phyloP scores from a whole-genome alignment of 2,888 invertebrate genomes.

The Calliopum simillimum region DNA sequence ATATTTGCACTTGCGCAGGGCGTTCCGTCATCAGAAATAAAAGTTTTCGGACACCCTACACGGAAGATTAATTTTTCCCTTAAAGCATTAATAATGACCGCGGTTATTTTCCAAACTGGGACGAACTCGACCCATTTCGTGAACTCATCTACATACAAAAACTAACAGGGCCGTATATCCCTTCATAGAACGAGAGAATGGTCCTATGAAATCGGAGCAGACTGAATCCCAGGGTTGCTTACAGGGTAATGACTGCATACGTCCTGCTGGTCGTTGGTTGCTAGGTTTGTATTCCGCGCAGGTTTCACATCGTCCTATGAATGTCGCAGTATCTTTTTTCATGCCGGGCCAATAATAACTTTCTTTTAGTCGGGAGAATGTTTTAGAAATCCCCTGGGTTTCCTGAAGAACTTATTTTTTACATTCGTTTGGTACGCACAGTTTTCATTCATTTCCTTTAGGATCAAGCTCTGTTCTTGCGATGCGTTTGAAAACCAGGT shows the following conservation, averaged over 20 bases:
- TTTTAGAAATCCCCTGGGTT: slow-evolving; percentile 20
- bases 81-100: neutral
- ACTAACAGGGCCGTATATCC: neutral
- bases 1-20: slow-evolving; percentile 12
- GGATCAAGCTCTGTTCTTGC: neutral
- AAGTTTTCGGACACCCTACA: slow-evolving; percentile 7
- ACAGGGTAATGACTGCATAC: slow-evolving; percentile 22
- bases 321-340: slow-evolving; percentile 18
- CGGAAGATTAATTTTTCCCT: neutral
- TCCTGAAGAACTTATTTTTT: slow-evolving; percentile 20
- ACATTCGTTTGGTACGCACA: slow-evolving; percentile 1
- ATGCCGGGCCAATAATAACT: slow-evolving; percentile 32
- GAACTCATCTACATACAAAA: slow-evolving; percentile 5
- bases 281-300: slow-evolving; percentile 24
- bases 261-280: slow-evolving; percentile 19
- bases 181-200: neutral
- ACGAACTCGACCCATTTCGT: neutral
- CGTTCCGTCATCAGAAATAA: slow-evolving; percentile 29
- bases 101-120: neutral
- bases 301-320: slow-evolving; percentile 11
- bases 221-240: slow-evolving; percentile 27
- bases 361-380: neutral
- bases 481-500: slow-evolving; percentile 21
- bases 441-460: slow-evolving; percentile 13
- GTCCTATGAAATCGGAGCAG: slow-evolving; percentile 19